Evolutionary conservation across 2,888 invertebrate genomes (phyloP), one percentile per base, ranked within the genome.

Genomic region (Gari tellinella): DNA sequence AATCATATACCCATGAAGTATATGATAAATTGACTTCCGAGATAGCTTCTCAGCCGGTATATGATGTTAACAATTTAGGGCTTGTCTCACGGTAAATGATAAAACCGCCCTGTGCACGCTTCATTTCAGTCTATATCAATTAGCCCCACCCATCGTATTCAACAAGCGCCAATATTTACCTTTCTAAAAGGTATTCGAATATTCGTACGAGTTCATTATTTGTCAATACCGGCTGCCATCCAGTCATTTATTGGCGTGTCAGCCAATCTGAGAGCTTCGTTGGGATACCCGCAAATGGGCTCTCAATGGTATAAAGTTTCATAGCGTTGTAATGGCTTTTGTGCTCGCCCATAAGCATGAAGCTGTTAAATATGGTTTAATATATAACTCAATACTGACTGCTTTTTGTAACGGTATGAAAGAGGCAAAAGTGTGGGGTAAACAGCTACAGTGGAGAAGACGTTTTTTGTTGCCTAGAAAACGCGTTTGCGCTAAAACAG

Each of bases 171-270:
- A 45, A 21, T 31, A 19, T 40, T 23, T 25, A 25, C 26, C 41
- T 56, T 48, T 46, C 21, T 68, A 26, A 52, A 60, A 49, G 40
- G 46, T 25, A 25, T 61, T 60, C 37, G 17, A 53, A 37, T 26
- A 31, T 61, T 41, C 53, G 17, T 48, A 49, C 55, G 48, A 68
- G 48, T 68, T 61, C 58, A 68, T 68, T 68, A 68, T 68, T 62
- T 62, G 61, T 38, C 57, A 31, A 25, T 31, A 31, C 17, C 12
- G 57, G 21, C 21, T n/a, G 2, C 41, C 25, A 41, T 61, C 49
- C 61, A 61, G 26, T 61, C 38, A 49, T 61, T 52, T 23, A 61
- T 40, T 37, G 38, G 19, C 2, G 8, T n/a, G 2, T 25, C 37
- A 49, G 19, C 61, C 61, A 61, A 61, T 61, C 49, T 41, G 51